Evolutionary conservation across 2,888 invertebrate genomes (phyloP).

Genomic region (Athalia circularis): DNA sequence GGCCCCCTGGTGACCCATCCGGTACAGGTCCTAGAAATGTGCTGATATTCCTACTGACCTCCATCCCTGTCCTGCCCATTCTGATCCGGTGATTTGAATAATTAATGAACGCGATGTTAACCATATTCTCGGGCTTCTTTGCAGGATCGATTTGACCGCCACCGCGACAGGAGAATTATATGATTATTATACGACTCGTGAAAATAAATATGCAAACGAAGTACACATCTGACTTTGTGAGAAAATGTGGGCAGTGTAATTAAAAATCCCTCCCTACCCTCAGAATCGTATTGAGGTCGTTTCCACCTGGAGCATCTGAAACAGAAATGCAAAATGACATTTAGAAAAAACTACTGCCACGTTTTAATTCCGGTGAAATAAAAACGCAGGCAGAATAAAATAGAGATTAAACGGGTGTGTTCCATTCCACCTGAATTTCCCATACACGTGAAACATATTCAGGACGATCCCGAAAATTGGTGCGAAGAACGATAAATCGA

Average conservation of each 20-base stretch:
- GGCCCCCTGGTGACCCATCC: too few species aligned
- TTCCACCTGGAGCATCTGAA: conserved; percentile 37
- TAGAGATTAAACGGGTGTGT: too few species aligned
- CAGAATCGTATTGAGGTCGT: conserved; percentile 27
- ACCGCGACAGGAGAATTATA: neutral
- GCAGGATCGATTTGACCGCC: neutral
- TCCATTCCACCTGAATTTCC: too few species aligned
- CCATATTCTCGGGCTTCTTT: neutral
- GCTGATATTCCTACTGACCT: neutral
- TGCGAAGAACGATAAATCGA: neutral
- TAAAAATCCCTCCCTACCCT: conserved; percentile 11
- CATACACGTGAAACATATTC: neutral
- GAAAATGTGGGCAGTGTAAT: neutral
- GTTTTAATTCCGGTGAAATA: too few species aligned
- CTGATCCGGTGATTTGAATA: conserved; percentile 19
- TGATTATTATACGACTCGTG: neutral
- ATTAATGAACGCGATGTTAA: conserved; percentile 6
- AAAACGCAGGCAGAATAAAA: too few species aligned
- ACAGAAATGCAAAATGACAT: conserved; percentile 7
- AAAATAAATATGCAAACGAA: too few species aligned
- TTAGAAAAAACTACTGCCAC: too few species aligned
- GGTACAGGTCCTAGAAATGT: neutral
- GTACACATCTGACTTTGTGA: too few species aligned
- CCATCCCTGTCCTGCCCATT: neutral
- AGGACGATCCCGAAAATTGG: neutral